Base-by-base conservation (phyloP, 1,140 invertebrate genomes). In the Drosophila novamexicana region DNA sequence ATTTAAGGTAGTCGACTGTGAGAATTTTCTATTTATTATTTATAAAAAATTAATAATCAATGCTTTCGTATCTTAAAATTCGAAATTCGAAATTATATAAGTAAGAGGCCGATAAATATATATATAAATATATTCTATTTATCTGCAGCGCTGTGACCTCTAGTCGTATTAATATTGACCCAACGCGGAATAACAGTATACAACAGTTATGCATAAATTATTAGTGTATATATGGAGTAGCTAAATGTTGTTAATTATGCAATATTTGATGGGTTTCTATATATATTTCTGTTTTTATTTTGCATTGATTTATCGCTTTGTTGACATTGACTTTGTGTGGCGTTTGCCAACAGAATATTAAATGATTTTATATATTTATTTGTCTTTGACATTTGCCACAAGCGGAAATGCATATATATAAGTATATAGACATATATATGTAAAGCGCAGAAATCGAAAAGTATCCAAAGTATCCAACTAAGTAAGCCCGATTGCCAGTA, bases 121-220 rank as follows among this genome's bases (percentile, higher is more conserved):
- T 6, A 29, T 29, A 29, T 29, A 29, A 29, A 29, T 29, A 0
- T 29, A 29, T 29, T 29, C 4, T 5, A 29, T 5, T 29, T 29
- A 29, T 52, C 2, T 14, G 47, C 36, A 14, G 32, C 29, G 54
- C 36, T 39, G 6, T 58, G 63, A 39, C 53, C 52, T 71, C 56
- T 39, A 54, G 29, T 7, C 12, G 2, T 22, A 50, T 18, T 50
- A 7, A 6, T 14, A 10, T 59, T 16, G 14, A 53, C 6, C 39
- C 18, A 4, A 45, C 8, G 3, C 29, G 40, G 44, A 42, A 39
- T 72, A 78, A 78, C 61, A 62, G 66, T 66, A 70, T 47, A 65
- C 54, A 75, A 78, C 76, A 78, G 76, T 78, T 78, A 75, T 75
- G 73, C 72, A 70, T 75, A 72, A 58, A 63, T 71, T 61, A 57